Evolutionary conservation across 2,888 invertebrate species (phyloP).

Genomic region (Leptinotarsa haldemani): DNA sequence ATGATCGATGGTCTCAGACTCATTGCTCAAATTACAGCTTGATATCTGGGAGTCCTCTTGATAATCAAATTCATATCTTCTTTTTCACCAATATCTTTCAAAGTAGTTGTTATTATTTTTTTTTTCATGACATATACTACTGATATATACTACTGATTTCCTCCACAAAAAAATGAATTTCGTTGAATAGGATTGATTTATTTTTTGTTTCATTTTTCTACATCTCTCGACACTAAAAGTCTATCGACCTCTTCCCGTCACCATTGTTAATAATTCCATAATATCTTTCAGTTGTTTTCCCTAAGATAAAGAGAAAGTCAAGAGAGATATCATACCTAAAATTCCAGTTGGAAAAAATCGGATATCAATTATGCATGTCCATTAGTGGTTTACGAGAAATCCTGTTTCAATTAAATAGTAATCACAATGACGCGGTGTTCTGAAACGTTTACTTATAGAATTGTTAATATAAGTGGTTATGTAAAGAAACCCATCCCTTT

Average conservation of each 20-base stretch:
- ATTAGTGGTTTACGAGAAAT: background rate
- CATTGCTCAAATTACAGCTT: too few species aligned
- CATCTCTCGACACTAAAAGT: too few species aligned
- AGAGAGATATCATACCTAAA: background rate
- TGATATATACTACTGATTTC: too few species aligned
- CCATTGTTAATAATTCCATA: background rate
- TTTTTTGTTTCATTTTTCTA: too few species aligned
- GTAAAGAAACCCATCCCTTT: conserved; percentile 4
- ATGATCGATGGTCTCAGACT: too few species aligned
- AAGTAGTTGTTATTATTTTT: too few species aligned
- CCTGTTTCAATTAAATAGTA: background rate
- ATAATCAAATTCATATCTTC: too few species aligned
- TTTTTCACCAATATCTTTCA: too few species aligned
- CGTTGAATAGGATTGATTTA: too few species aligned
- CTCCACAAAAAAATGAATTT: too few species aligned
- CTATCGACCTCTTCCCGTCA: background rate
- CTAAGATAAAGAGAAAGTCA: background rate
- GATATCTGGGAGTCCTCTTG: too few species aligned
- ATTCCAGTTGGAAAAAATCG: background rate
- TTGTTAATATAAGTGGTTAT: conserved; percentile 5
- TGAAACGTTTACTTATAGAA: background rate
- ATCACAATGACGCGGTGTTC: background rate
- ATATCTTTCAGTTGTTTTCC: background rate
- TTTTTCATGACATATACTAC: too few species aligned
- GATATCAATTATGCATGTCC: background rate